These are phyloP conservation scores for Mesoligia furuncula DNA, from an alignment of 2,888 invertebrate genomes.

Conservation along the genomic window DNA sequence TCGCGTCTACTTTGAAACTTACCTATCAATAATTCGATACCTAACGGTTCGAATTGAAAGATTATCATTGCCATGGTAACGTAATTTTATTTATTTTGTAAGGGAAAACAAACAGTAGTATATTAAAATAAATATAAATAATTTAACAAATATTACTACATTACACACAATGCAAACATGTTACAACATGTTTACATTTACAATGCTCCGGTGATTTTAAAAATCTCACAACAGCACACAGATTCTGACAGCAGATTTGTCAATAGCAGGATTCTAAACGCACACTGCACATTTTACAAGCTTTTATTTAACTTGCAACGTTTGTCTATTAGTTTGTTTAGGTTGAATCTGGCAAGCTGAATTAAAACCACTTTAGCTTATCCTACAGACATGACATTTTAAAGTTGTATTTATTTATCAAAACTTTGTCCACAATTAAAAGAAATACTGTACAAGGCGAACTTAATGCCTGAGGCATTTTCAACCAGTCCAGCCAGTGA, in stretches of 20 bases:
- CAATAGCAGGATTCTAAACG: too few relatives aligned
- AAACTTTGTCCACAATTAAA: neutral
- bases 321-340: neutral
- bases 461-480: too few relatives aligned
- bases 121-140: too few relatives aligned
- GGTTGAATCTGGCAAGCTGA: neutral
- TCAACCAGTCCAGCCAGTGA: too few relatives aligned
- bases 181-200: too few relatives aligned
- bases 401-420: too few relatives aligned
- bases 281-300: neutral
- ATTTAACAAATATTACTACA: too few relatives aligned
- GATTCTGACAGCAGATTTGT: neutral
- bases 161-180: too few relatives aligned
- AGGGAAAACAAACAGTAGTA: too few relatives aligned
- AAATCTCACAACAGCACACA: too few relatives aligned
- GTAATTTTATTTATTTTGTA: too few relatives aligned
- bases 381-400: neutral
- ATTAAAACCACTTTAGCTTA: neutral
- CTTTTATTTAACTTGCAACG: neutral
- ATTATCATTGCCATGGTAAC: neutral
- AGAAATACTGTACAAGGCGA: too few relatives aligned
- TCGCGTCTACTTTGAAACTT: neutral
- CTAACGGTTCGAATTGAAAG: neutral
- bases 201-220: neutral
- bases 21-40: neutral